Evolutionary conservation across 2,888 invertebrate genomes (phyloP).

Genomic region (Papilio demoleus): DNA sequence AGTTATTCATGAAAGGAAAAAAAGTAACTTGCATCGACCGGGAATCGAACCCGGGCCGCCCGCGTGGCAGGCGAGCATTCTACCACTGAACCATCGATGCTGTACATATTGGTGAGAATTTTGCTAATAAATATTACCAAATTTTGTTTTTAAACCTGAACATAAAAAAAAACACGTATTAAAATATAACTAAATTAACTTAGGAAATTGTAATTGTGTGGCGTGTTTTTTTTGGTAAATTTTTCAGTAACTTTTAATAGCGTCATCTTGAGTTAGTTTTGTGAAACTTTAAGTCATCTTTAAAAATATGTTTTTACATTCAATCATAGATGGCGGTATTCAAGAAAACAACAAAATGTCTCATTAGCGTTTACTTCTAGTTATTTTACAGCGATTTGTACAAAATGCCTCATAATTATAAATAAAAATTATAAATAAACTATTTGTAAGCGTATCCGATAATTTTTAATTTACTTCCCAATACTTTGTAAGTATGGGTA

Average conservation of each 20-base stretch:
- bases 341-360: constrained; percentile 40
- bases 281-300: neutral
- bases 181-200: too few species aligned
- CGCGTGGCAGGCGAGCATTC: constrained; percentile 81
- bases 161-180: too few species aligned
- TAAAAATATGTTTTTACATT: constrained; percentile 45
- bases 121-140: too few species aligned
- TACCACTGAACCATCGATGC: constrained; percentile 47
- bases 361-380: constrained; percentile 47
- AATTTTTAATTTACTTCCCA: neutral
- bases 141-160: too few species aligned
- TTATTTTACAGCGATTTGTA: constrained; percentile 47
- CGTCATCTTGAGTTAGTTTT: neutral
- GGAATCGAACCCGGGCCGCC: constrained; percentile 85
- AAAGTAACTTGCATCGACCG: constrained; percentile 74
- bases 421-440: constrained; percentile 39
- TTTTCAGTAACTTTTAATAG: neutral
- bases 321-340: constrained; percentile 18
- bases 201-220: too few species aligned
- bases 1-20: too few species aligned
- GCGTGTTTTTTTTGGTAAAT: too few species aligned
- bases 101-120: too few species aligned
- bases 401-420: constrained; percentile 45
- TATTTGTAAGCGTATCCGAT: constrained; percentile 14
- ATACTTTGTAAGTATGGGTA: neutral